Percentiles rank a stretch among this genome's conserved stretches.
Evolutionary conservation across 2,113 vertebrate genomes (phyloP).

Genomic region (Thermophis baileyi): DNA sequence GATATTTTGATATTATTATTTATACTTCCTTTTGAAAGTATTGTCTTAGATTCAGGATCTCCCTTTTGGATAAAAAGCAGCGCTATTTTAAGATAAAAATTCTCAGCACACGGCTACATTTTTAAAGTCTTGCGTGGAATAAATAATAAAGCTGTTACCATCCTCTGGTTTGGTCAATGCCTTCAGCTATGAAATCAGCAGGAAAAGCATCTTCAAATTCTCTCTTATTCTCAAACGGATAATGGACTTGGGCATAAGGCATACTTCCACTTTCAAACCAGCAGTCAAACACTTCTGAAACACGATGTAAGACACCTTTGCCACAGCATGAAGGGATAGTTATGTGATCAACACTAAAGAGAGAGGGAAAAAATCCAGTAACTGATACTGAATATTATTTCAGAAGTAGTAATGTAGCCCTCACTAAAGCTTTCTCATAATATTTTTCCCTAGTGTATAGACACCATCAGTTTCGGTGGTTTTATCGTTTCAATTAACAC

Average conservation of each 20-base stretch:
- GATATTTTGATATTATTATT: not conserved
- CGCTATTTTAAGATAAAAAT: not conserved
- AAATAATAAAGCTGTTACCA: conserved; percentile 69
- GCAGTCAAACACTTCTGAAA: conserved; percentile 94
- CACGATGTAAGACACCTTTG: conserved; percentile 77
- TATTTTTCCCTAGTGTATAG: not conserved
- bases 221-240: conserved; percentile 88
- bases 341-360: conserved; percentile 81
- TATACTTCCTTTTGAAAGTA: not conserved
- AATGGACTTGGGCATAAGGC: conserved; percentile 96
- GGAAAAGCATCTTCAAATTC: conserved; percentile 94
- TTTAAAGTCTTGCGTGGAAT: fast-evolving
- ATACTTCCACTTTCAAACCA: conserved; percentile 99
- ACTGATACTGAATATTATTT: not conserved
- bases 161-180: conserved; percentile 96
- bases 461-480: not conserved
- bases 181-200: conserved; percentile 96
- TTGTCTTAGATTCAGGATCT: not conserved
- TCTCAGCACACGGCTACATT: fast-evolving
- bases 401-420: not conserved
- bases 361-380: not conserved
- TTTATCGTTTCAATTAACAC: not conserved
- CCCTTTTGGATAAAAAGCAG: not conserved
- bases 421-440: not conserved
- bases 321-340: conserved; percentile 84